phyloP scores from a whole-genome alignment of 2,888 invertebrate genomes.

The Balanococcus diminutus region DNA sequence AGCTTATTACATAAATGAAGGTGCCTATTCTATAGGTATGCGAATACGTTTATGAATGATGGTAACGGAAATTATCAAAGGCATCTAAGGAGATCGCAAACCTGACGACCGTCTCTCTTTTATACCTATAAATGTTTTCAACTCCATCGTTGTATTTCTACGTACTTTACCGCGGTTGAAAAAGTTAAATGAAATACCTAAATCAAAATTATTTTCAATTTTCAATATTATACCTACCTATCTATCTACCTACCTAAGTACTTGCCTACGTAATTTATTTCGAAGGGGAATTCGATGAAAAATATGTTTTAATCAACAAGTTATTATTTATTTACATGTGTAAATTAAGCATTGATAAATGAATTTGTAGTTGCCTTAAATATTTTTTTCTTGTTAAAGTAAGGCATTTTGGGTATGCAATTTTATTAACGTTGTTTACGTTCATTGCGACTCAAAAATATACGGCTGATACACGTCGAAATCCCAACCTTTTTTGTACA shows the following conservation, averaged over 20 bases:
- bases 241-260: background rate
- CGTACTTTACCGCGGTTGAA: background rate
- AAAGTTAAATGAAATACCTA: background rate
- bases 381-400: too few species aligned
- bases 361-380: too few species aligned
- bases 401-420: too few species aligned
- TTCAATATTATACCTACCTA: background rate
- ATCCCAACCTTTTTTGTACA: too few species aligned
- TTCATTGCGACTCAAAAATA: too few species aligned
- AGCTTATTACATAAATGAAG: slow-evolving; percentile 34
- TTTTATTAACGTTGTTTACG: too few species aligned
- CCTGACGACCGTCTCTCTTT: background rate
- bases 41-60: slow-evolving; percentile 34
- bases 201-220: slow-evolving; percentile 27
- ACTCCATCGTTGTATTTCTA: background rate
- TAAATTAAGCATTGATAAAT: background rate
- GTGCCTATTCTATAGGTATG: slow-evolving; percentile 11
- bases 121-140: background rate
- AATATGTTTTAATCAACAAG: background rate
- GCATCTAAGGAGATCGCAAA: slow-evolving; percentile 25
- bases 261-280: background rate
- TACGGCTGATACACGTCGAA: too few species aligned
- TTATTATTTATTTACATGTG: background rate
- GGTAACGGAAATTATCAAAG: slow-evolving; percentile 38
- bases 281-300: background rate